Conservation (phyloP, 2,888 invertebrate species). For the Monoplex corrugatus region DNA sequence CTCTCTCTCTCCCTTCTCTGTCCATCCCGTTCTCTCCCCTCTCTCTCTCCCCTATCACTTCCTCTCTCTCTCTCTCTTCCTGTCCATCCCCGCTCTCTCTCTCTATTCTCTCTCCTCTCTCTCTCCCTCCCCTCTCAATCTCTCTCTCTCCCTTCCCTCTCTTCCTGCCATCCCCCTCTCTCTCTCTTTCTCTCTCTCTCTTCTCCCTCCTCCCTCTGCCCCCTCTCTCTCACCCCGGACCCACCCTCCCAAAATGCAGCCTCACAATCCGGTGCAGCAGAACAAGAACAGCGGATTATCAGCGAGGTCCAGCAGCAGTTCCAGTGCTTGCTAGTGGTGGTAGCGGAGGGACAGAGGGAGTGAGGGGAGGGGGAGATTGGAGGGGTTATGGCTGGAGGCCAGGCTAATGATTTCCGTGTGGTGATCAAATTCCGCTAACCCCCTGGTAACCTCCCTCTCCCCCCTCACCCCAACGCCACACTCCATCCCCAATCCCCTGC, state of each 20-base stretch:
- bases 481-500: too few relatives aligned
- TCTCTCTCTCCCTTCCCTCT: neutral
- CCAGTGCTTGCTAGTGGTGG: too few relatives aligned
- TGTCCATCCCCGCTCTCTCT: too few relatives aligned
- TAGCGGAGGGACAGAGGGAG: too few relatives aligned
- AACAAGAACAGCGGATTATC: constrained; percentile 2
- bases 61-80: too few relatives aligned
- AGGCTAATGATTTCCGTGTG: constrained; percentile 43
- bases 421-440: constrained; percentile 38
- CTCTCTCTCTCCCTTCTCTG: too few relatives aligned
- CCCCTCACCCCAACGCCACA: too few relatives aligned
- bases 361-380: neutral
- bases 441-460: too few relatives aligned
- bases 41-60: too few relatives aligned
- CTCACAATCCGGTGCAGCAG: constrained; percentile 7
- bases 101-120: too few relatives aligned
- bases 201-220: neutral
- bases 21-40: too few relatives aligned
- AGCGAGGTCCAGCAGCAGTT: too few relatives aligned
- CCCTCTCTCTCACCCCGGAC: neutral
- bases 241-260: neutral
- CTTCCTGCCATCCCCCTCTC: neutral
- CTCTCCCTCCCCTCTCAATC: neutral
- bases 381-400: neutral
- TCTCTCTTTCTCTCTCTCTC: neutral